Evolutionary conservation across 2,888 invertebrate species (phyloP).

Genomic region (Calameuta filiformis): DNA sequence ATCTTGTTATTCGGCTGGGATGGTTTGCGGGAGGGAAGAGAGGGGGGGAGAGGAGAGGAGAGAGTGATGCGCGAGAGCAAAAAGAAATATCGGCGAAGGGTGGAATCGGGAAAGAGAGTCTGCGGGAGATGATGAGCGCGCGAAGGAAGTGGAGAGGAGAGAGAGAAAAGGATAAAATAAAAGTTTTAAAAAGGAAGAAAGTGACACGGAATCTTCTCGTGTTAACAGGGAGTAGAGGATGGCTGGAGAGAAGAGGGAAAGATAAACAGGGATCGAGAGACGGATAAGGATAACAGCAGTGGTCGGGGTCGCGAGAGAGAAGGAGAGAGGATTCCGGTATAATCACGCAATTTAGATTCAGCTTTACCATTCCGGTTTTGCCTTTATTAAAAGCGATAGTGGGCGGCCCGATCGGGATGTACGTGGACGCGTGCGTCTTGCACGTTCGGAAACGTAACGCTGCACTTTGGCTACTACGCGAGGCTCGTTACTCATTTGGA

Average conservation of each 20-base stretch:
- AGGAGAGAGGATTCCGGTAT: slow-evolving; percentile 45
- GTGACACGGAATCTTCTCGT: slow-evolving; percentile 6
- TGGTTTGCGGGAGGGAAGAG: neutral
- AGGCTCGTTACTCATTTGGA: neutral
- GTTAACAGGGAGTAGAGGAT: neutral
- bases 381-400: slow-evolving; percentile 60
- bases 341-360: slow-evolving; percentile 63
- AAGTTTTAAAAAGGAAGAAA: slow-evolving; percentile 12
- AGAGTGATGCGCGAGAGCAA: slow-evolving; percentile 3
- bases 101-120: slow-evolving; percentile 10
- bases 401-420: slow-evolving; percentile 31
- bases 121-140: neutral
- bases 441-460: neutral
- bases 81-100: neutral
- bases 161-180: neutral
- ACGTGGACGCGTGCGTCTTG: neutral
- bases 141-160: slow-evolving; percentile 5
- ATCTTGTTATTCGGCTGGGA: slow-evolving; percentile 27
- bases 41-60: neutral
- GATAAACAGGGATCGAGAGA: neutral
- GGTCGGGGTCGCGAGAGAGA: neutral
- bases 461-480: neutral
- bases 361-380: slow-evolving; percentile 59
- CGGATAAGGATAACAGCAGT: neutral
- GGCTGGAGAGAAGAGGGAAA: neutral